These are phyloP conservation scores for Drosophila ochracea DNA, from an alignment of 2,888 invertebrate genomes.

Conservation along the genomic window DNA sequence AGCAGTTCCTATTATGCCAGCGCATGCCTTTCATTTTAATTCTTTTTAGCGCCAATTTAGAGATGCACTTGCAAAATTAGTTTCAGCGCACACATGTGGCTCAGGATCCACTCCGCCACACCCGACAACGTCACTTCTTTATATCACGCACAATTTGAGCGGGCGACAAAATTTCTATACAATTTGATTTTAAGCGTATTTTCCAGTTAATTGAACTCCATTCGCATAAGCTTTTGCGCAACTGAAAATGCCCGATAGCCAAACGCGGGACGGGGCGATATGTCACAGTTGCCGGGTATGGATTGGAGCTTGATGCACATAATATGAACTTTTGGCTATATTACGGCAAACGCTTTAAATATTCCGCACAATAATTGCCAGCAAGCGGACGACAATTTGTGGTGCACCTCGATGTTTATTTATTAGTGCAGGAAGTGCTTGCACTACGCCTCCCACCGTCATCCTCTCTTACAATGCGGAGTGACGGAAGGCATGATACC, in stretches of 20 bases:
- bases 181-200: constrained; percentile 82
- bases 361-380: constrained; percentile 59
- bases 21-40: constrained; percentile 73
- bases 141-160: constrained; percentile 76
- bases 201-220: constrained; percentile 78
- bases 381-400: constrained; percentile 69
- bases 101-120: constrained; percentile 8
- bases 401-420: constrained; percentile 66
- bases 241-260: constrained; percentile 9
- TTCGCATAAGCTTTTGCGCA: constrained; percentile 50
- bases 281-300: not conserved
- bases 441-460: not conserved
- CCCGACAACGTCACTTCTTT: not conserved
- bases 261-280: not conserved
- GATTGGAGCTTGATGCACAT: constrained; percentile 7
- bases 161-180: constrained; percentile 78
- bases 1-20: constrained; percentile 63
- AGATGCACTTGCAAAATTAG: constrained; percentile 76
- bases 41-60: constrained; percentile 71
- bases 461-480: not conserved
- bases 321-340: constrained; percentile 78
- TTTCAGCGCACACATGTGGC: constrained; percentile 53
- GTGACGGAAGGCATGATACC: constrained; percentile 17
- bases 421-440: constrained; percentile 68
- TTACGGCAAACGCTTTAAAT: constrained; percentile 73